These are phyloP conservation scores for Spongia lamella DNA, from an alignment of 37 sponge, comb jelly and placozoan species.

Conservation along the genomic window DNA sequence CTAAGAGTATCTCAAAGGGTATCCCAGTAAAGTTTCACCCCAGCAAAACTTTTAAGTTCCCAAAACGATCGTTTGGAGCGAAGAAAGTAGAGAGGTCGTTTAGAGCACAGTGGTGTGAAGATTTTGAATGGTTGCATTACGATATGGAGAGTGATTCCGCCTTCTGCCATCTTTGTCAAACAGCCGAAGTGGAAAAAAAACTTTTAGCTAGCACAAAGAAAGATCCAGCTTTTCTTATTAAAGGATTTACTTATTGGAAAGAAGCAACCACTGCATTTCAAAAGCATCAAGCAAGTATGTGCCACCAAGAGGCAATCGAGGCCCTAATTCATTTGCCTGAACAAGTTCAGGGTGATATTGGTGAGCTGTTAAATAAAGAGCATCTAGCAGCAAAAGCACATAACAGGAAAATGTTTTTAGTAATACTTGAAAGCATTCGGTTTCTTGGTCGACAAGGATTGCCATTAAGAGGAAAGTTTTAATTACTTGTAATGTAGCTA, in stretches of 20 bases:
- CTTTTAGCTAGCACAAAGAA: slow-evolving; percentile 57
- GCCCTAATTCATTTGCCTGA: slow-evolving; percentile 41
- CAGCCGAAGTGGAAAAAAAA: slow-evolving; percentile 29
- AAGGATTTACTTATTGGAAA: slow-evolving; percentile 77
- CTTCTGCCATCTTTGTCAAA: slow-evolving; percentile 55
- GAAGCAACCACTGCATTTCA: slow-evolving; percentile 72
- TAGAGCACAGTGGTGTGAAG: neutral
- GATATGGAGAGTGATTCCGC: slow-evolving; percentile 25
- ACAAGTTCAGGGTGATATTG: slow-evolving; percentile 43
- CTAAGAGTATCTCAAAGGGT: no score
- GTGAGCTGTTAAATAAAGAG: slow-evolving; percentile 42
- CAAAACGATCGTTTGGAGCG: neutral
- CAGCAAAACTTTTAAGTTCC: no score
- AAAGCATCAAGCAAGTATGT: slow-evolving; percentile 63
- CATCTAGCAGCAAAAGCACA: slow-evolving; percentile 39
- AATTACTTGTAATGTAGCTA: no score
- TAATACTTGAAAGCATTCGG: slow-evolving; percentile 48
- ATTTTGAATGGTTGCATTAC: slow-evolving; percentile 3
- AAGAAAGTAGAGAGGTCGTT: neutral
- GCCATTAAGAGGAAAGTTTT: slow-evolving; percentile 58
- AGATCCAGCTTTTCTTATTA: slow-evolving; percentile 64
- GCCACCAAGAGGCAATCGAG: slow-evolving; percentile 73
- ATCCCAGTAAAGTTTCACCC: no score
- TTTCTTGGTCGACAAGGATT: slow-evolving; percentile 76
- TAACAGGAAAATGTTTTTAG: slow-evolving; percentile 53